Percentiles rank a stretch among this genome's conserved stretches.
Conservation (phyloP, 2,797 vertebrate species). For the Xenentodon cancila region DNA sequence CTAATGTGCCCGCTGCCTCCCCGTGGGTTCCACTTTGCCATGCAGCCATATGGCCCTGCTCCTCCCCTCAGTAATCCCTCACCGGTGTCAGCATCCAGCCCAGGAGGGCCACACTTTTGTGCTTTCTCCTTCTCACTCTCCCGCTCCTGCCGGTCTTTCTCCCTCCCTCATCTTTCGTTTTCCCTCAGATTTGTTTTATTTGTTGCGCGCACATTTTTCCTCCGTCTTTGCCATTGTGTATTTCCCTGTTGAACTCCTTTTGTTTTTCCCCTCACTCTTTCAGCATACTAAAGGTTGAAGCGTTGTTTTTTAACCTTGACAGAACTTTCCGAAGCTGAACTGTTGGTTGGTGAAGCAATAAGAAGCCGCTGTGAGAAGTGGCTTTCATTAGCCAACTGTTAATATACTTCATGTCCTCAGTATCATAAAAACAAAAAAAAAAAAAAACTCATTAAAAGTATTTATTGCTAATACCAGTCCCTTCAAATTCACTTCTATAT, state of each 20-base stretch:
- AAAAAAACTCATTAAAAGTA: constrained; percentile 5
- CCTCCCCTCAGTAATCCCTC: constrained; percentile 78
- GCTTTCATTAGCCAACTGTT: constrained; percentile 25
- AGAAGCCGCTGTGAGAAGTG: constrained; percentile 46
- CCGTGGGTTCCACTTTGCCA: constrained; percentile 73
- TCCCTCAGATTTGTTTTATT: constrained; percentile 23
- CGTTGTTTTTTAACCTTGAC: constrained; percentile 71
- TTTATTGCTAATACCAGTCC: constrained; percentile 23
- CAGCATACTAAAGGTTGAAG: constrained; percentile 46
- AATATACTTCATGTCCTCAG: constrained; percentile 41
- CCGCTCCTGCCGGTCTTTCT: constrained; percentile 29
- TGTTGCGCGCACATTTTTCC: constrained; percentile 1
- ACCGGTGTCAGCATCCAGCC: constrained; percentile 75
- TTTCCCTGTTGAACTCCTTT: constrained; percentile 54
- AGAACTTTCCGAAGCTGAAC: constrained; percentile 50
- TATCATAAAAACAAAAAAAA: constrained; percentile 15
- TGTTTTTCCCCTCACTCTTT: constrained; percentile 47
- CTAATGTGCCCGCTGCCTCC: constrained; percentile 77
- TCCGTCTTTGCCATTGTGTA: constrained; percentile 42
- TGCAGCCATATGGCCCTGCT: constrained; percentile 77
- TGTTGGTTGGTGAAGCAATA: constrained; percentile 52
- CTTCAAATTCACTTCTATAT: constrained; percentile 10
- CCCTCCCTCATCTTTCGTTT: constrained; percentile 30
- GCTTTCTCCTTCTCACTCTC: constrained; percentile 56
- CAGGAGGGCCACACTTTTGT: constrained; percentile 75